Percentiles rank a stretch among this genome's conserved stretches.
Conservation (phyloP, 2,888 invertebrate genomes). For the Euzophera pinguis region DNA sequence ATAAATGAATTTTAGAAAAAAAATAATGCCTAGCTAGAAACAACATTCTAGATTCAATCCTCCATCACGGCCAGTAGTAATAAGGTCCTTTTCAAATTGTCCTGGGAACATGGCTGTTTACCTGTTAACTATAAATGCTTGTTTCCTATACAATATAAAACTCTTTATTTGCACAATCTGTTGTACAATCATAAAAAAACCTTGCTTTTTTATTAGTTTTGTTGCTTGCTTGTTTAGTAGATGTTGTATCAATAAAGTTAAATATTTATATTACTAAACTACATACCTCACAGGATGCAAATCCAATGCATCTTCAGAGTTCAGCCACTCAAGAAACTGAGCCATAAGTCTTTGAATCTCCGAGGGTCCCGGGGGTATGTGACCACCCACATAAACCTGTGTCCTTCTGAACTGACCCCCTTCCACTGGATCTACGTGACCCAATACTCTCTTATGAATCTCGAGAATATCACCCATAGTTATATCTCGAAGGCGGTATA, state of each 20-base stretch:
- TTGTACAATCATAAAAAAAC: no score
- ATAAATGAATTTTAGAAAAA: no score
- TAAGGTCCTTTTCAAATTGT: no score
- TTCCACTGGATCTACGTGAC: conserved; percentile 95
- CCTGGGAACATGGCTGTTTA: no score
- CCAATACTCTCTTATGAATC: conserved; percentile 94
- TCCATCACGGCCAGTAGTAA: no score
- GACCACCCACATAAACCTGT: conserved; percentile 97
- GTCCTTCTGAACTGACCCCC: conserved; percentile 93
- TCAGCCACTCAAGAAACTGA: conserved; percentile 95
- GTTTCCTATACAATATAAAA: no score
- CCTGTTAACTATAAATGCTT: no score
- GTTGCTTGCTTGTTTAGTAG: no score
- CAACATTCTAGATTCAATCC: no score
- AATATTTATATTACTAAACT: background rate
- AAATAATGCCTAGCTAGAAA: no score
- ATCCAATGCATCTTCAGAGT: conserved; percentile 90
- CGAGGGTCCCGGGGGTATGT: conserved; percentile 93
- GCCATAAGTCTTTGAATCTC: conserved; percentile 90
- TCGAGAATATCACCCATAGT: conserved; percentile 92
- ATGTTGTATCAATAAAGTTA: background rate
- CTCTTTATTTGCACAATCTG: no score
- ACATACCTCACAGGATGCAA: conserved; percentile 91
- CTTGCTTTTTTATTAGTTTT: no score
- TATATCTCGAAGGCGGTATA: conserved; percentile 88